These are phyloP conservation scores for Colinus virginianus DNA, from an alignment of 2,113 vertebrate species.

Conservation along the genomic window DNA sequence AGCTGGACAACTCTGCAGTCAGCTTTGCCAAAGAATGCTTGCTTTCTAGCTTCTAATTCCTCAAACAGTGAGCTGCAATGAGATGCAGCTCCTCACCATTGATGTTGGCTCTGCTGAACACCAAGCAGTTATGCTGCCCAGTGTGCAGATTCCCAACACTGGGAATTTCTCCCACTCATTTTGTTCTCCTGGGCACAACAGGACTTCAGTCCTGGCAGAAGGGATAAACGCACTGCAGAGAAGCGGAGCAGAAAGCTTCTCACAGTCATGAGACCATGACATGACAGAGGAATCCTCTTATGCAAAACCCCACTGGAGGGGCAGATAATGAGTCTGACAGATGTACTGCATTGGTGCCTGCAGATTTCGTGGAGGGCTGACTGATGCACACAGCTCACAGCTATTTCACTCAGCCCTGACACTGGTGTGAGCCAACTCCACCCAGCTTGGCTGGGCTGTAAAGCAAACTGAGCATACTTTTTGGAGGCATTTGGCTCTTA, in stretches of 20 bases:
- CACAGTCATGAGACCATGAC: neutral
- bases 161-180: neutral
- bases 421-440: neutral
- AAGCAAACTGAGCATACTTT: neutral
- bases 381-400: neutral
- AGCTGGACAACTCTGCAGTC: neutral
- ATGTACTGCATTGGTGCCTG: neutral
- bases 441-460: neutral
- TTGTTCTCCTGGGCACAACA: neutral
- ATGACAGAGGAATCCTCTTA: slow-evolving; percentile 34
- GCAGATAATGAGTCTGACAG: neutral
- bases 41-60: neutral
- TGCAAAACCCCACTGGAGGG: neutral
- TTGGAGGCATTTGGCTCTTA: neutral
- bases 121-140: neutral
- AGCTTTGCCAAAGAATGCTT: neutral
- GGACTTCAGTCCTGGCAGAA: neutral
- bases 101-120: neutral
- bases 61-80: neutral
- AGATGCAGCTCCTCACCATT: neutral
- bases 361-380: neutral
- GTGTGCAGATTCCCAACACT: neutral
- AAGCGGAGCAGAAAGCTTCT: neutral
- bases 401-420: neutral
- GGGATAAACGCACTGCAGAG: neutral